phyloP scores from a whole-genome alignment of 2,888 invertebrate genomes.

The Tenthredo notha region DNA sequence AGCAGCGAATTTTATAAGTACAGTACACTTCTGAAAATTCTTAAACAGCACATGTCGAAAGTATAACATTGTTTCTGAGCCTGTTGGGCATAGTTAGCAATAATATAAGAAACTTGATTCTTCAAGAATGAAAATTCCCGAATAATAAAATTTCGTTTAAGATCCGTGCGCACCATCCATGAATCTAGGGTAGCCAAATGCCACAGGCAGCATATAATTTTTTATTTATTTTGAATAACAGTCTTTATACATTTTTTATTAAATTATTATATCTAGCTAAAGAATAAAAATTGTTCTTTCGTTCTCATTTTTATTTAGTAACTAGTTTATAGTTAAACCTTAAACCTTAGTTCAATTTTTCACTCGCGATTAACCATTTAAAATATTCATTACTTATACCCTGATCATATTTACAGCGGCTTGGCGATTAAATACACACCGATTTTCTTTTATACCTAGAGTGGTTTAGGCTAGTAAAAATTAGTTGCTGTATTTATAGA shows the following conservation, averaged over 20 bases:
- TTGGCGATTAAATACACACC: constrained; percentile 62
- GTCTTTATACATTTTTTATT: constrained; percentile 74
- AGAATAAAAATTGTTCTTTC: constrained; percentile 68
- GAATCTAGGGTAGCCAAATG: constrained; percentile 49
- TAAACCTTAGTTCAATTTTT: constrained; percentile 49
- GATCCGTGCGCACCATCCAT: constrained; percentile 36
- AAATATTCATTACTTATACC: constrained; percentile 71
- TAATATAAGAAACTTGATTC: constrained; percentile 54
- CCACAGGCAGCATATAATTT: constrained; percentile 55
- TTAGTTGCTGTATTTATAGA: constrained; percentile 35
- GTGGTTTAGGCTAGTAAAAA: constrained; percentile 46
- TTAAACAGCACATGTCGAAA: constrained; percentile 50
- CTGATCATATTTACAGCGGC: constrained; percentile 74
- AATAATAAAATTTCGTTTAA: constrained; percentile 48
- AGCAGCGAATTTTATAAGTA: constrained; percentile 62
- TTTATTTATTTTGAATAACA: constrained; percentile 69
- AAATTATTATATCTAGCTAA: constrained; percentile 74
- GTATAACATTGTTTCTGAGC: constrained; percentile 38
- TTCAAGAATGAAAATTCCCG: constrained; percentile 56
- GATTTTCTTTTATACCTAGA: constrained; percentile 53
- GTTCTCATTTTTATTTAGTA: constrained; percentile 43
- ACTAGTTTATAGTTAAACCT: constrained; percentile 44
- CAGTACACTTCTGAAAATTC: constrained; percentile 61
- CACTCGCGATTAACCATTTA: constrained; percentile 61
- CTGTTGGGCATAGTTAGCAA: constrained; percentile 57